A percentile compares a stretch with the other conserved stretches of the same genome.
phyloP scores from a whole-genome alignment of 2,888 invertebrate genomes.

The Ennomos erosarius region DNA sequence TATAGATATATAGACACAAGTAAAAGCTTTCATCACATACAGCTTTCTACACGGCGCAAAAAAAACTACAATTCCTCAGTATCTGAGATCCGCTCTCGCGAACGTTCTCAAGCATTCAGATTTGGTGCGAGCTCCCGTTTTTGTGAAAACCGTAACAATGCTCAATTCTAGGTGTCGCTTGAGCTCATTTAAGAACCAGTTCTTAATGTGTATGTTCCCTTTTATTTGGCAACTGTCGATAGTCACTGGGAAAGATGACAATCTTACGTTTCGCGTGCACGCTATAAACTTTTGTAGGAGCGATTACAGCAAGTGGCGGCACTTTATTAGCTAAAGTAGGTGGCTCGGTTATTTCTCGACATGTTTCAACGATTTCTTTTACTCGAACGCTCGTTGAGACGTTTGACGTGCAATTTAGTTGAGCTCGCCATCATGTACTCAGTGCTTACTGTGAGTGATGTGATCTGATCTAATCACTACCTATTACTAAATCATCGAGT shows the following conservation, averaged over 20 bases:
- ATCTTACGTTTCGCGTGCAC: slow-evolving; percentile 26
- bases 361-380: slow-evolving; percentile 8
- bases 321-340: slow-evolving; percentile 16
- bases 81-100: background rate
- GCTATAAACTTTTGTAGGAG: slow-evolving; percentile 23
- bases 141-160: slow-evolving; percentile 33
- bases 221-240: slow-evolving; percentile 33
- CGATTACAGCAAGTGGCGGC: slow-evolving; percentile 17
- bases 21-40: background rate
- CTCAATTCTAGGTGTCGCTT: slow-evolving; percentile 30
- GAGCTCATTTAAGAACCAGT: slow-evolving; percentile 32
- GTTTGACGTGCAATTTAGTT: slow-evolving; percentile 11
- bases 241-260: slow-evolving; percentile 31
- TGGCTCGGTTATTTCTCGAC: slow-evolving; percentile 13
- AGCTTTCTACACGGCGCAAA: background rate
- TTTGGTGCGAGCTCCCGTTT: slow-evolving; percentile 26
- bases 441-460: no score
- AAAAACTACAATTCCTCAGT: background rate
- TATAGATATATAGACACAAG: no score
- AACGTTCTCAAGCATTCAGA: slow-evolving; percentile 19
- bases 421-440: background rate
- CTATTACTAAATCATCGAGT: no score
- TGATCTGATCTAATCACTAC: no score
- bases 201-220: slow-evolving; percentile 24
- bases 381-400: background rate